These are phyloP conservation scores for Pseudachorutes palmiensis DNA, from an alignment of 1,140 invertebrate genomes.

Conservation along the genomic window DNA sequence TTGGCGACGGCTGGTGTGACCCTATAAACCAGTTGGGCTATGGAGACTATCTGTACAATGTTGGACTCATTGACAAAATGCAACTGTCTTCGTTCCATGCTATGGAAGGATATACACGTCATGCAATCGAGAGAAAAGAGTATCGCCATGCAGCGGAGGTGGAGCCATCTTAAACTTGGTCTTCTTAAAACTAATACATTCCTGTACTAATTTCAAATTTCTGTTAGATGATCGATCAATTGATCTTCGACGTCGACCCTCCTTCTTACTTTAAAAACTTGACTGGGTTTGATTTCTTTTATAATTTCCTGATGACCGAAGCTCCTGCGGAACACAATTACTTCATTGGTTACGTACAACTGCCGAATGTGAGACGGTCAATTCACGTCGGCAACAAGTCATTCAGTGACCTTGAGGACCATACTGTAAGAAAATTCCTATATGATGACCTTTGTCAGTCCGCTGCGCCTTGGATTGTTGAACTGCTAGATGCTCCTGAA, in stretches of 20 bases:
- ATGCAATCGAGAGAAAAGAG: background rate
- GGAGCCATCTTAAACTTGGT: background rate
- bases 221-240: constrained; percentile 45
- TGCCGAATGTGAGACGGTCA: background rate
- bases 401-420: background rate
- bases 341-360: background rate
- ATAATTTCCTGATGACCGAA: constrained; percentile 44
- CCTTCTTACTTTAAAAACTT: constrained; percentile 47
- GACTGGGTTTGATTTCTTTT: constrained; percentile 47
- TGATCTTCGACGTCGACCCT: constrained; percentile 46
- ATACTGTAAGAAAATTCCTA: constrained; percentile 56
- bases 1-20: constrained; percentile 49
- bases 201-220: constrained; percentile 25
- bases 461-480: constrained; percentile 62
- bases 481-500: constrained; percentile 50
- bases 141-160: background rate
- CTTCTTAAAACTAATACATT: background rate
- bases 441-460: constrained; percentile 73
- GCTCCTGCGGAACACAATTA: constrained; percentile 4
- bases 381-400: constrained; percentile 5
- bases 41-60: constrained; percentile 46
- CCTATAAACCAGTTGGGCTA: constrained; percentile 46
- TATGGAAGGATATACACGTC: constrained; percentile 39
- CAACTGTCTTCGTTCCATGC: constrained; percentile 42
- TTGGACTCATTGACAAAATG: constrained; percentile 47